These are phyloP conservation scores for Pseudorhombus dupliciocellatus DNA, from an alignment of 2,113 vertebrate species.

Conservation along the genomic window DNA sequence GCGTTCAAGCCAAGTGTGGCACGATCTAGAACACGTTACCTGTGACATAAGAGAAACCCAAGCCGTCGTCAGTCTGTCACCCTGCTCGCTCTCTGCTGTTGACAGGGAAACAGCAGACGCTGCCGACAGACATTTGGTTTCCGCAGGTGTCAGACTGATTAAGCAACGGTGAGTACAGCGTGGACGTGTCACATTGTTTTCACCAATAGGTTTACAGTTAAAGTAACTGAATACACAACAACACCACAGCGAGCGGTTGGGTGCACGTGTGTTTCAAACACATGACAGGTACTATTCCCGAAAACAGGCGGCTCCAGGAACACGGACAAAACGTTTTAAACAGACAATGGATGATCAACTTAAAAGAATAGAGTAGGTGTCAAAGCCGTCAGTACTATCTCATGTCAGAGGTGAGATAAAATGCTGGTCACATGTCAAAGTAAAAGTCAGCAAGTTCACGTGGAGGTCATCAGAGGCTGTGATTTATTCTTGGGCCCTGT, in stretches of 20 bases:
- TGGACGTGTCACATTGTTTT: neutral
- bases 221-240: slow-evolving; percentile 41
- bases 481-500: neutral
- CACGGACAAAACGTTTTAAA: too few species aligned
- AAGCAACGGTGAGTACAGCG: neutral
- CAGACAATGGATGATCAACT: too few species aligned
- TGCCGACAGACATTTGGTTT: neutral
- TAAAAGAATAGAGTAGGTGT: neutral
- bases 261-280: neutral
- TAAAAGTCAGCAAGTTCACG: slow-evolving; percentile 7
- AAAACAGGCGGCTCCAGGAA: neutral
- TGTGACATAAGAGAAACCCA: neutral
- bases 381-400: neutral
- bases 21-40: neutral
- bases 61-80: neutral
- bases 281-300: neutral
- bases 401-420: slow-evolving; percentile 1
- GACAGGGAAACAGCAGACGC: neutral
- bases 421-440: neutral
- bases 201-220: slow-evolving; percentile 8
- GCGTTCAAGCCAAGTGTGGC: neutral
- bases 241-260: neutral
- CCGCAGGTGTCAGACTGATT: neutral
- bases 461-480: neutral
- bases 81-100: neutral